Conservation (phyloP, 2,797 vertebrate genomes). For the Notolabrus celidotus region DNA sequence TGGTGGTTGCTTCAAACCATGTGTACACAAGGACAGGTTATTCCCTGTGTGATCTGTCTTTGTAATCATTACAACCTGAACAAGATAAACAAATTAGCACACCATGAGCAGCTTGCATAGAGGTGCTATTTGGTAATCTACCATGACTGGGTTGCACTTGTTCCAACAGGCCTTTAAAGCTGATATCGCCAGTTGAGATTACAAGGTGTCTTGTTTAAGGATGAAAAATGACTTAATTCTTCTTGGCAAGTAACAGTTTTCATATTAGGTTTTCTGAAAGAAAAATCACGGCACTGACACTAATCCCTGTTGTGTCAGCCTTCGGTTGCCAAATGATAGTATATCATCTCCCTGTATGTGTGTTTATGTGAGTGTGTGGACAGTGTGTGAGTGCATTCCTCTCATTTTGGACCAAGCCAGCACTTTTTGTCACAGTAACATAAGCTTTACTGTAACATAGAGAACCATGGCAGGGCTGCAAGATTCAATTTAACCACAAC, state of each 20-base stretch:
- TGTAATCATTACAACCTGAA: conserved; percentile 18
- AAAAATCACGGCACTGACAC: conserved; percentile 66
- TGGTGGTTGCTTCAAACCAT: not conserved
- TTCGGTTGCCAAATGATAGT: conserved; percentile 80
- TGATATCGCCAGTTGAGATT: conserved; percentile 62
- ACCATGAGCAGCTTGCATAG: conserved; percentile 45
- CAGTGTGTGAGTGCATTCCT: conserved; percentile 54
- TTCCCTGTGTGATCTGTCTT: conserved; percentile 23
- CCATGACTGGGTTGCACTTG: conserved; percentile 56
- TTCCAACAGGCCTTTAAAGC: conserved; percentile 73
- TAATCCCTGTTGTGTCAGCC: conserved; percentile 81
- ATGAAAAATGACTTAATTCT: conserved; percentile 67
- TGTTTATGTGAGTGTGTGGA: conserved; percentile 43
- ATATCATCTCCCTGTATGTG: conserved; percentile 66
- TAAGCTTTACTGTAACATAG: conserved; percentile 69
- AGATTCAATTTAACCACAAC: conserved; percentile 85
- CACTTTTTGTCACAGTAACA: conserved; percentile 81
- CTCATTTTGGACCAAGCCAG: conserved; percentile 71
- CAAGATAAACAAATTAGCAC: conserved; percentile 66
- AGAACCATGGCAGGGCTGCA: conserved; percentile 69
- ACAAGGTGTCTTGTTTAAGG: conserved; percentile 63
- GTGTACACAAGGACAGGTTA: conserved; percentile 17
- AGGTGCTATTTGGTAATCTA: conserved; percentile 54
- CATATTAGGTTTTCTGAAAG: conserved; percentile 68
- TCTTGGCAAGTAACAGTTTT: conserved; percentile 71